Conservation (phyloP, 37 sponge, comb jelly and placozoan genomes). For the Corticium candelabrum region DNA sequence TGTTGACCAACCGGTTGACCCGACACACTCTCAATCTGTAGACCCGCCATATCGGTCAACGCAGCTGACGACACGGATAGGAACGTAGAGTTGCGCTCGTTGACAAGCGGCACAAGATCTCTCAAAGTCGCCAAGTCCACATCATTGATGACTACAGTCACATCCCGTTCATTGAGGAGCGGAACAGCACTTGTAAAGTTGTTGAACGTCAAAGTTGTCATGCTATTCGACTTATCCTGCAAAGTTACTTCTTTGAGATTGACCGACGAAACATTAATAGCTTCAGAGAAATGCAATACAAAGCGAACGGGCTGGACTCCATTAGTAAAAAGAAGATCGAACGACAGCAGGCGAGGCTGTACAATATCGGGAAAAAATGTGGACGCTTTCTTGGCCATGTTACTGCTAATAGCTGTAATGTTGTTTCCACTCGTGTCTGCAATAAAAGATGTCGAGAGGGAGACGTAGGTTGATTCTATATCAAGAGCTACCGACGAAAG, state of each 20-base stretch:
- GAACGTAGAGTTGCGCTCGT: slow-evolving; percentile 26
- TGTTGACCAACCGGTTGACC: slow-evolving; percentile 35
- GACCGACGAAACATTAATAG: not conserved
- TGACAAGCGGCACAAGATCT: slow-evolving; percentile 57
- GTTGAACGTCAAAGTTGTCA: not conserved
- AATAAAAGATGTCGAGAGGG: not conserved
- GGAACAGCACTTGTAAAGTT: slow-evolving; percentile 15
- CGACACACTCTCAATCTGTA: not conserved
- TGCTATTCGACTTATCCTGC: not conserved
- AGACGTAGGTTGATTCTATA: not conserved
- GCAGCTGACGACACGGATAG: slow-evolving; percentile 31
- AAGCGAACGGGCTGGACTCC: not conserved
- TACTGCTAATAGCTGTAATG: not conserved
- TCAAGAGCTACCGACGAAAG: not conserved
- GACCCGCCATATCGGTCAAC: slow-evolving; percentile 59
- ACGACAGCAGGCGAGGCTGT: not conserved
- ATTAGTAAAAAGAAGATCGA: not conserved
- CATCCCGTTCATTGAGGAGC: slow-evolving; percentile 37
- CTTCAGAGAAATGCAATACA: not conserved
- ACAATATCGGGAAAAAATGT: not conserved
- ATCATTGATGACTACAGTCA: slow-evolving; percentile 49
- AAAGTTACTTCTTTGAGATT: slow-evolving; percentile 41
- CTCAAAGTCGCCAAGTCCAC: slow-evolving; percentile 59
- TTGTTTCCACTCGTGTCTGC: not conserved
- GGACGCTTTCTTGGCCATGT: not conserved